phyloP scores from a whole-genome alignment of 2,113 vertebrate genomes.

The Nerophis ophidion region DNA sequence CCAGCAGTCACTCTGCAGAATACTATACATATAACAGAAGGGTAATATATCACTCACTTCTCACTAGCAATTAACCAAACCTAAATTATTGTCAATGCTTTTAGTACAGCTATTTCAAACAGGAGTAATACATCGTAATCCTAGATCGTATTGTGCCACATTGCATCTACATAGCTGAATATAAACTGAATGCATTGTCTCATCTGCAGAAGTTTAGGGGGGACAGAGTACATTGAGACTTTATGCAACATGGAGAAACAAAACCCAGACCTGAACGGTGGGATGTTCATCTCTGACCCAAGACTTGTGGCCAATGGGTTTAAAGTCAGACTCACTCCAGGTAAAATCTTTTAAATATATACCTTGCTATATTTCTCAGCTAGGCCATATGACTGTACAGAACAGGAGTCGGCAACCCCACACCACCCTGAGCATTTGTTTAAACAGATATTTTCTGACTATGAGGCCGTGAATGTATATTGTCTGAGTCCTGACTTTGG shows the following conservation, averaged over 20 bases:
- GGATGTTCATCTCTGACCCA: constrained; percentile 77
- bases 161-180: not conserved
- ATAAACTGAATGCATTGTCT: not conserved
- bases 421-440: too few species aligned
- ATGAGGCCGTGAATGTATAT: too few species aligned
- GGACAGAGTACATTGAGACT: constrained; percentile 73
- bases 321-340: constrained; percentile 81
- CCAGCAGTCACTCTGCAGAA: constrained; percentile 77
- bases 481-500: too few species aligned
- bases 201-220: constrained; percentile 75
- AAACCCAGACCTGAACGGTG: constrained; percentile 60
- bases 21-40: constrained; percentile 82
- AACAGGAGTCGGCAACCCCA: too few species aligned
- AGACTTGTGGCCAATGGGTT: constrained; percentile 90
- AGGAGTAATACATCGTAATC: too few species aligned
- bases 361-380: too few species aligned
- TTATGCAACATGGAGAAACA: constrained; percentile 80
- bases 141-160: not conserved
- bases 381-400: too few species aligned
- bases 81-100: constrained; percentile 17
- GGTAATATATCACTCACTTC: constrained; percentile 72
- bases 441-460: too few species aligned
- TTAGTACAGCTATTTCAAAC: not conserved
- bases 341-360: constrained; percentile 55
- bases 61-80: constrained; percentile 21